Evolutionary conservation across 2,888 invertebrate genomes (phyloP).

Genomic region (Erebia epiphron): DNA sequence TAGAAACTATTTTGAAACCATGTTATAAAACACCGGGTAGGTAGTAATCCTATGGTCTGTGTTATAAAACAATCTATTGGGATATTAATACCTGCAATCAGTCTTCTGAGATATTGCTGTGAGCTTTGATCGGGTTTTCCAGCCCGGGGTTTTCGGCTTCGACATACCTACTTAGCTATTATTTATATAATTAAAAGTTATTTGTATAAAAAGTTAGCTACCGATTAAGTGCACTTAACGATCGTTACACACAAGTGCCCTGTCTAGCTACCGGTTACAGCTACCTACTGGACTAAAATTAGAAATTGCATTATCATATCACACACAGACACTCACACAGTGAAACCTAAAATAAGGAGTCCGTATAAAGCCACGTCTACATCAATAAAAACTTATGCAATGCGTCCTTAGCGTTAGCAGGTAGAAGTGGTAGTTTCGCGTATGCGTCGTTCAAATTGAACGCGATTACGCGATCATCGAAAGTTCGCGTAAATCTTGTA

Average conservation of each 20-base stretch:
- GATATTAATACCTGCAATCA: too few species aligned
- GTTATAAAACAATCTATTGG: too few species aligned
- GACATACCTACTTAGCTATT: not conserved
- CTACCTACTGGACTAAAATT: constrained; percentile 6
- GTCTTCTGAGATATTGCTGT: not conserved
- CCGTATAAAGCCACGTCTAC: not conserved
- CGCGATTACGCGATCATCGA: too few species aligned
- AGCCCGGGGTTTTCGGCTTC: constrained; percentile 3
- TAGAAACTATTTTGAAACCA: too few species aligned
- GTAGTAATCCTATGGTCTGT: too few species aligned
- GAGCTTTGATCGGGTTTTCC: constrained; percentile 1
- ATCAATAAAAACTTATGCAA: not conserved
- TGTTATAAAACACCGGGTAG: too few species aligned
- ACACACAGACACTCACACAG: not conserved
- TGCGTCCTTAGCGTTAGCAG: too few species aligned
- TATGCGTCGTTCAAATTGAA: too few species aligned
- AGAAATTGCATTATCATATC: constrained; percentile 19
- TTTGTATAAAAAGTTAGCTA: constrained; percentile 11
- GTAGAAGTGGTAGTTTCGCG: too few species aligned
- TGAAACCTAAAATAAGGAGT: not conserved
- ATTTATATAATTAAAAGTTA: constrained; percentile 9
- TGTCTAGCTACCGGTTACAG: not conserved
- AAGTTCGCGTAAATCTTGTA: too few species aligned
- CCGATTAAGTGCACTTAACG: constrained; percentile 12
- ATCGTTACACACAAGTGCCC: not conserved